These are phyloP conservation scores for Polypterus senegalus DNA, from an alignment of 2,113 vertebrate species.

Conservation along the genomic window DNA sequence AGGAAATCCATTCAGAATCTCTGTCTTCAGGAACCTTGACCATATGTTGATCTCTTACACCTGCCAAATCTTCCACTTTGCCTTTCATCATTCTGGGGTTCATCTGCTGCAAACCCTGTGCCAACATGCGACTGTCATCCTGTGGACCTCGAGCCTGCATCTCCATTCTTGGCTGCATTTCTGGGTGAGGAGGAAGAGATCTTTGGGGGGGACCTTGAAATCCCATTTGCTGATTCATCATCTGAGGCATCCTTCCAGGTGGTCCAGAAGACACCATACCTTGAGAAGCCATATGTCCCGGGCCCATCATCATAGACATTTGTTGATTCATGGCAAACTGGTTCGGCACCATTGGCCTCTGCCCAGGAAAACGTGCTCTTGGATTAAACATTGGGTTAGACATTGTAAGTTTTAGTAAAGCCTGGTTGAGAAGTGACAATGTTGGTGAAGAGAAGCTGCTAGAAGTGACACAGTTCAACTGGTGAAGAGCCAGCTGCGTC, in stretches of 20 bases:
- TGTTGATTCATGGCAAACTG: constrained; percentile 41
- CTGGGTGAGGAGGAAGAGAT: constrained; percentile 20
- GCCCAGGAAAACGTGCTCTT: constrained; percentile 58
- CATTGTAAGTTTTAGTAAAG: constrained; percentile 70
- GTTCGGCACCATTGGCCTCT: constrained; percentile 45
- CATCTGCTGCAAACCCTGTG: constrained; percentile 47
- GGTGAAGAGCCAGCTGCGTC: constrained; percentile 68
- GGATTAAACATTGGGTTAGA: constrained; percentile 67
- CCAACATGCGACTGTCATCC: constrained; percentile 49
- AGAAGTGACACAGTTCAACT: constrained; percentile 48
- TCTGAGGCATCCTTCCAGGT: constrained; percentile 2
- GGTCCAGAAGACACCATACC: constrained; percentile 29
- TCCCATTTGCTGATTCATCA: constrained; percentile 30
- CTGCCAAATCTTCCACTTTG: constrained; percentile 28
- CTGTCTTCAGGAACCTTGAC: constrained; percentile 13
- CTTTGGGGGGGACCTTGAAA: constrained; percentile 43
- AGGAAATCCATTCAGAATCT: constrained; percentile 30
- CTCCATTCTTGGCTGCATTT: constrained; percentile 34
- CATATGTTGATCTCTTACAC: constrained; percentile 13
- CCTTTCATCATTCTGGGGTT: constrained; percentile 42
- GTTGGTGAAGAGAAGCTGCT: constrained; percentile 41
- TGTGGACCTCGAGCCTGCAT: constrained; percentile 40
- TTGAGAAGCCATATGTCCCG: constrained; percentile 36
- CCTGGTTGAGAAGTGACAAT: constrained; percentile 52
- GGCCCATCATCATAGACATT: constrained; percentile 45